phyloP scores from a whole-genome alignment of 2,113 vertebrate species.

The Apaloderma vittatum region DNA sequence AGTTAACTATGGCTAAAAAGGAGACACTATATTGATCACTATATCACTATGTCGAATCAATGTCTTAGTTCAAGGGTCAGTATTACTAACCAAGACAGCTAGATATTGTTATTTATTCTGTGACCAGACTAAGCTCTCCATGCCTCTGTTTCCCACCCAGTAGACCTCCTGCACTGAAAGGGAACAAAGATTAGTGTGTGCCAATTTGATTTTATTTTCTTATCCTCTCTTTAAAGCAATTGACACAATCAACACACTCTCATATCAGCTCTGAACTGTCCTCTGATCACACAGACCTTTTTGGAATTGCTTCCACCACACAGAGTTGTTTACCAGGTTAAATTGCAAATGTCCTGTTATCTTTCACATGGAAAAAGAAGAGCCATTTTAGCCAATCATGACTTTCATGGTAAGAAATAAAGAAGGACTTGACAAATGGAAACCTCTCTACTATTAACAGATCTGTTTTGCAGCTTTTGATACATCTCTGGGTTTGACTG shows the following conservation, averaged over 20 bases:
- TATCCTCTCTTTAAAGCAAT: background rate
- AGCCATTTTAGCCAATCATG: background rate
- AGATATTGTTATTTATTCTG: background rate
- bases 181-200: background rate
- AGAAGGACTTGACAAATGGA: background rate
- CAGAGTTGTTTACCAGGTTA: background rate
- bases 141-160: rapidly evolving
- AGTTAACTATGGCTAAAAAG: background rate
- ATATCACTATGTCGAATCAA: background rate
- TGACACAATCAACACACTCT: background rate
- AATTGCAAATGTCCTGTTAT: background rate
- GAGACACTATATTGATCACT: background rate
- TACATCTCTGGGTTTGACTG: background rate
- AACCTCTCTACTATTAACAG: background rate
- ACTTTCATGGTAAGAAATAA: background rate
- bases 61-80: background rate
- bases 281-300: background rate
- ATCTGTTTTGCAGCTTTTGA: background rate
- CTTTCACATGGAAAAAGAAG: background rate
- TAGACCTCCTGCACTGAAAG: background rate
- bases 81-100: background rate
- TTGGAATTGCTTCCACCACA: background rate
- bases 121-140: background rate
- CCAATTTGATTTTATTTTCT: background rate
- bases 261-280: background rate